Conservation (phyloP, 2,888 invertebrate genomes). For the Spilosoma lubricipeda region DNA sequence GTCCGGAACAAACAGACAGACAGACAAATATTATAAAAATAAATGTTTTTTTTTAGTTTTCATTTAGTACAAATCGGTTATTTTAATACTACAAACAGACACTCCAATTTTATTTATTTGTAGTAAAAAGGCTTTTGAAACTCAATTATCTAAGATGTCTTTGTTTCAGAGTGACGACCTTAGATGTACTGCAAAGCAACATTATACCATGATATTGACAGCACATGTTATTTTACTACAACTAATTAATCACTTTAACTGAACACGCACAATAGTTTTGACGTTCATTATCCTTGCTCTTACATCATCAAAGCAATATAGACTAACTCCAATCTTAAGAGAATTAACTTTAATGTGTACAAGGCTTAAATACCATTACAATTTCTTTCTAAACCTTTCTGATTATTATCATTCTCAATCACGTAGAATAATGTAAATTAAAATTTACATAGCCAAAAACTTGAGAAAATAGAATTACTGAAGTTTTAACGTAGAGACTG, state of each 20-base stretch:
- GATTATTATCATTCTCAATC: conserved; percentile 51
- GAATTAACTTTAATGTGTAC: conserved; percentile 30
- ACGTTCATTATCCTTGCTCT: conserved; percentile 22
- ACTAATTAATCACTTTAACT: conserved; percentile 12
- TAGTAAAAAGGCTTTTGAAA: conserved; percentile 18
- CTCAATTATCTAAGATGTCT: conserved; percentile 30
- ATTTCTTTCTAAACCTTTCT: conserved; percentile 42
- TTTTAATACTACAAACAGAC: too few species aligned
- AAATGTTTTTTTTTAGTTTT: too few species aligned
- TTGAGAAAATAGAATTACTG: conserved; percentile 80
- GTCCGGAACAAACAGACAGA: too few species aligned
- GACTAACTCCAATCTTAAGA: conserved; percentile 18
- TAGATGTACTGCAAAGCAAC: conserved; percentile 19
- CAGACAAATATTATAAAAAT: too few species aligned
- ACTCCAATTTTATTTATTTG: too few species aligned
- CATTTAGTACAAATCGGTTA: too few species aligned
- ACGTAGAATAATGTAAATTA: conserved; percentile 71
- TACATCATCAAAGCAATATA: neutral
- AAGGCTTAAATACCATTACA: conserved; percentile 34
- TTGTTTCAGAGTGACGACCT: conserved; percentile 24
- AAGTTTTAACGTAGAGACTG: conserved; percentile 78
- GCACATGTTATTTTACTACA: conserved; percentile 21
- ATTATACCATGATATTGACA: conserved; percentile 20
- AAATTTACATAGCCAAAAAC: conserved; percentile 79
- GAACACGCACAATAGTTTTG: conserved; percentile 11